phyloP scores from a whole-genome alignment of 2,113 vertebrate genomes.

The Garra rufa region DNA sequence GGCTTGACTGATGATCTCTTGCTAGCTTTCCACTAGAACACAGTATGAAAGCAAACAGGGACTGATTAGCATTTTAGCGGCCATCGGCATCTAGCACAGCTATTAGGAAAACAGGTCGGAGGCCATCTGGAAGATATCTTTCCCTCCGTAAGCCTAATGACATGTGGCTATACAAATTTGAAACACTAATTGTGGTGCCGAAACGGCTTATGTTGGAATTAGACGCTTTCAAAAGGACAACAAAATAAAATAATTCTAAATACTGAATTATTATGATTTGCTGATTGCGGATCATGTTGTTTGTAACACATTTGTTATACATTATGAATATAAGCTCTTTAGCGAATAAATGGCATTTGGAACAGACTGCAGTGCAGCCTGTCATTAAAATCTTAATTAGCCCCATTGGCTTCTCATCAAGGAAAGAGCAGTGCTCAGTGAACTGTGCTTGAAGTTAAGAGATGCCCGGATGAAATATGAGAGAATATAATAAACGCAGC shows the following conservation, averaged over 20 bases:
- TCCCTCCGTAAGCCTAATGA: constrained; percentile 9
- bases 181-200: not conserved
- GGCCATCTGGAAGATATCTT: constrained; percentile 37
- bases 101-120: constrained; percentile 44
- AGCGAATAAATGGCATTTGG: constrained; percentile 49
- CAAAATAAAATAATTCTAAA: not conserved
- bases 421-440: constrained; percentile 52
- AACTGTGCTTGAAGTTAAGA: constrained; percentile 43
- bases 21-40: constrained; percentile 48
- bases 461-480: constrained; percentile 41
- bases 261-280: not conserved
- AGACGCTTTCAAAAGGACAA: not conserved
- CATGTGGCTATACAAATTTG: not conserved
- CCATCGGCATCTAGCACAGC: constrained; percentile 49
- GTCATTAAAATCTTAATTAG: constrained; percentile 64
- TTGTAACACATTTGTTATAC: constrained; percentile 6
- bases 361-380: constrained; percentile 27
- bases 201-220: not conserved
- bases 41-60: constrained; percentile 54
- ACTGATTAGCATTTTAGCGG: constrained; percentile 60
- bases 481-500: constrained; percentile 31
- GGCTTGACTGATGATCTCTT: constrained; percentile 60
- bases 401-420: constrained; percentile 51
- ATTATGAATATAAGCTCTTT: constrained; percentile 39
- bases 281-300: not conserved